phyloP scores from a whole-genome alignment of 2,113 vertebrate genomes.

The Caloenas nicobarica region DNA sequence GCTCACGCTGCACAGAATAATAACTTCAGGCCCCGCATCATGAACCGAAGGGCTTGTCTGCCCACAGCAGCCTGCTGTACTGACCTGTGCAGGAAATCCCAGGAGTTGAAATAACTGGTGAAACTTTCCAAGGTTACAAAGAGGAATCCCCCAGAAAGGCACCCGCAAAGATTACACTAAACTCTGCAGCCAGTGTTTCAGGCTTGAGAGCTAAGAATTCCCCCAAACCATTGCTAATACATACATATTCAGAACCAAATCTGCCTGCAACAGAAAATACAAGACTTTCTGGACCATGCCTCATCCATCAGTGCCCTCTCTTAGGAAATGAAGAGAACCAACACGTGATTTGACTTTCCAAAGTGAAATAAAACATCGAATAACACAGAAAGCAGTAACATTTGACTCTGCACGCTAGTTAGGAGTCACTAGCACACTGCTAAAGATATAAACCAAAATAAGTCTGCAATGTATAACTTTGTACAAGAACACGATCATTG shows the following conservation, averaged over 20 bases:
- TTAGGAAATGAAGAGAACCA: background rate
- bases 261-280: background rate
- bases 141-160: background rate
- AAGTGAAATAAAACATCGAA: background rate
- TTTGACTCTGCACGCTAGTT: background rate
- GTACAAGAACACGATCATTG: rapidly evolving
- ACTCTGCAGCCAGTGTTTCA: background rate
- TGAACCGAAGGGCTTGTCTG: background rate
- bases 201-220: background rate
- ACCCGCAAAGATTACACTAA: background rate
- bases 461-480: background rate
- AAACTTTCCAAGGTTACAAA: background rate
- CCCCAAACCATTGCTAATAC: background rate
- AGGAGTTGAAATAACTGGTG: rapidly evolving
- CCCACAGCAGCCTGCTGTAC: background rate
- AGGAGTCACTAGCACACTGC: background rate
- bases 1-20: background rate
- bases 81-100: background rate
- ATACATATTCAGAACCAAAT: background rate
- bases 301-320: background rate
- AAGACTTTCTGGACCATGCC: background rate
- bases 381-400: rapidly evolving
- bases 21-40: background rate
- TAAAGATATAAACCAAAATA: background rate
- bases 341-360: background rate